Conservation (phyloP, 2,113 vertebrate species). For the Cyprinodon tularosa region DNA sequence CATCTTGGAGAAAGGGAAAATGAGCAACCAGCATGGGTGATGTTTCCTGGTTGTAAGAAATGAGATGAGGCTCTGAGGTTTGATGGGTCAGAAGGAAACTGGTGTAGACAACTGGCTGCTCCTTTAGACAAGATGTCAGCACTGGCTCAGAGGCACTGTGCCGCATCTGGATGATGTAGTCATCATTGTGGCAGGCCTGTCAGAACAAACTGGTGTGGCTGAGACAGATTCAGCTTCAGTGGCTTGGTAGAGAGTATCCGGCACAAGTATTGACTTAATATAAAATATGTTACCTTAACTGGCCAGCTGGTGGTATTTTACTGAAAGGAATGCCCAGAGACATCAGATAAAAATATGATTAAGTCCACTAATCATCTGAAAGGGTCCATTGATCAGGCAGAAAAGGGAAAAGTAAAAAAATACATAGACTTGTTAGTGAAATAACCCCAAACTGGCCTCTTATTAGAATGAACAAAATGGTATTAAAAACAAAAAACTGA, state of each 20-base stretch:
- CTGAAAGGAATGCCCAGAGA: conserved; percentile 78
- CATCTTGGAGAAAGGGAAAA: conserved; percentile 24
- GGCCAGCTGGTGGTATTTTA: conserved; percentile 88
- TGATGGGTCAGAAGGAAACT: conserved; percentile 86
- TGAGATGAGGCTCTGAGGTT: conserved; percentile 77
- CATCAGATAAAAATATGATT: conserved; percentile 72
- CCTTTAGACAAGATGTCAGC: conserved; percentile 86
- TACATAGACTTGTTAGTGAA: conserved; percentile 38
- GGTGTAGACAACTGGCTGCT: conserved; percentile 87
- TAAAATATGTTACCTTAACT: conserved; percentile 93
- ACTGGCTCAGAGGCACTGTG: conserved; percentile 89
- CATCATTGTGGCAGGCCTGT: conserved; percentile 94
- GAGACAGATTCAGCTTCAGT: conserved; percentile 81
- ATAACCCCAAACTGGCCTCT: conserved; percentile 36
- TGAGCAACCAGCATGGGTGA: conserved; percentile 38
- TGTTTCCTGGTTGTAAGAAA: conserved; percentile 32
- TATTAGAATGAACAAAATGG: conserved; percentile 27
- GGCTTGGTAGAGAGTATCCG: conserved; percentile 87
- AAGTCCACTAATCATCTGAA: conserved; percentile 60
- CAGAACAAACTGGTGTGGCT: conserved; percentile 87
- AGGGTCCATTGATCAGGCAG: conserved; percentile 61
- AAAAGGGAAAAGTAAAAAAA: conserved; percentile 53
- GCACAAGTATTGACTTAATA: conserved; percentile 90
- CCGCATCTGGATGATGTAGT: conserved; percentile 84
- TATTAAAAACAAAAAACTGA: conserved; percentile 11